Base-by-base conservation (phyloP, 2,797 vertebrate genomes). In the Sandelia bainsii region DNA sequence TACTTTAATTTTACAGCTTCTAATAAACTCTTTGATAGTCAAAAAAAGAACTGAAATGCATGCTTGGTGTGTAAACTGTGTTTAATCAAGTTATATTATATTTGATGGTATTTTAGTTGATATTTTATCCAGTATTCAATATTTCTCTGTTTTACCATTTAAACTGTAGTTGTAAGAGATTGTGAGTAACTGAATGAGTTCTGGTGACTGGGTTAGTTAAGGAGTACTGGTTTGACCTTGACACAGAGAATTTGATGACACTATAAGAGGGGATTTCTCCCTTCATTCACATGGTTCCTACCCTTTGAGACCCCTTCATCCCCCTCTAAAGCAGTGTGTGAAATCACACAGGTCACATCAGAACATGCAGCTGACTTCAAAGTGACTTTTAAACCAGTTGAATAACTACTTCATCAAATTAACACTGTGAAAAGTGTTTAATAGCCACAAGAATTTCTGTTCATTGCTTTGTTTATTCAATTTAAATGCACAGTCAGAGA, bases 321-420 rank as follows among this genome's bases (percentile, higher is more conserved):
- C 42, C 60, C 19, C 13, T 79, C 39, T 70, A 62, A 73, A 74
- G 59, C 67, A 42, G 57, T 60, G 9, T 77, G 62, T 70, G 40
- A 79, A 85, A 85, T 87, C 52, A 69, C 64, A 62, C 64, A 71
- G 72, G 79, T 82, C 74, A 77, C 77, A 67, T 76, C 57, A 79
- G 39, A 32, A 45, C 19, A 70, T 53, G 39, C 17, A 66, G 51
- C 32, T 69, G 6, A 78, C 66, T 81, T 89, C 48, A 84, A 81
- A 89, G 68, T 49, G 10, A 49, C 42, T 64, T 40, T 12, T 23
- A 63, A 75, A 67, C 42, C 44, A 66, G 14, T 40, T 64, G 23
- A 39, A 49, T 48, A 57, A 79, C 75, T 63, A 51, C 16, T 37
- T 75, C 8, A 50, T 14, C 20, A 34, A 27, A 53, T 53, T 60